These are phyloP conservation scores for Steatocranus sp. DNA, from an alignment of 2,797 vertebrate genomes.

Conservation along the genomic window DNA sequence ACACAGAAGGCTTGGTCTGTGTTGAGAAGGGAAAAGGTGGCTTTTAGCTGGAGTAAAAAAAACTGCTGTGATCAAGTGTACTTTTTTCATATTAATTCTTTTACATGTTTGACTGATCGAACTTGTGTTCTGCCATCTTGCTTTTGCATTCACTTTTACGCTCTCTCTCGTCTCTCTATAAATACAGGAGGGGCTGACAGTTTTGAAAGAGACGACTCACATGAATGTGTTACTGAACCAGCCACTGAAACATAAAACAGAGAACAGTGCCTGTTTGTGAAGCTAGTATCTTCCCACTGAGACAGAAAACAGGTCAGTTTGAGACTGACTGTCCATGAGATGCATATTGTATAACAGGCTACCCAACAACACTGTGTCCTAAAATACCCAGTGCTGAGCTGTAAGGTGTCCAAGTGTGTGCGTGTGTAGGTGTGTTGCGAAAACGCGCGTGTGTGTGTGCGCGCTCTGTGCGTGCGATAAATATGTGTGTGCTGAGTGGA, in stretches of 20 bases:
- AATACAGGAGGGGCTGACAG: neutral
- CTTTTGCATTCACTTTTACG: neutral
- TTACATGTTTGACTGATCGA: neutral
- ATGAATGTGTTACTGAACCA: neutral
- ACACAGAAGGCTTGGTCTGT: neutral
- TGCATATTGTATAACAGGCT: conserved; percentile 44
- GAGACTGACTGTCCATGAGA: conserved; percentile 32
- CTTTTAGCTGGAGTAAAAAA: neutral
- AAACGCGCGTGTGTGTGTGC: neutral
- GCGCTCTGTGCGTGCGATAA: neutral
- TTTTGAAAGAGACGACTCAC: neutral
- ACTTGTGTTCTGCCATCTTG: neutral
- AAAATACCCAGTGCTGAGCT: conserved; percentile 35
- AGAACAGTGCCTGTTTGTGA: conserved; percentile 16
- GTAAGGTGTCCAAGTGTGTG: neutral
- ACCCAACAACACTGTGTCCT: conserved; percentile 28
- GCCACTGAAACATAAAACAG: neutral
- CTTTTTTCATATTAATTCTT: neutral
- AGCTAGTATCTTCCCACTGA: conserved; percentile 11
- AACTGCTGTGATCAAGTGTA: neutral
- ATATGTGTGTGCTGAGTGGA: neutral
- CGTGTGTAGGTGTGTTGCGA: conserved; percentile 28
- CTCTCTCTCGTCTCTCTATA: neutral
- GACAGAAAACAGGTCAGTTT: conserved; percentile 45
- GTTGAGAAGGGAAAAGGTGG: neutral